A percentile compares a stretch with the other conserved stretches of the same genome.
Evolutionary conservation across 1,140 invertebrate species (phyloP).

Genomic region (Drosophila novamexicana): DNA sequence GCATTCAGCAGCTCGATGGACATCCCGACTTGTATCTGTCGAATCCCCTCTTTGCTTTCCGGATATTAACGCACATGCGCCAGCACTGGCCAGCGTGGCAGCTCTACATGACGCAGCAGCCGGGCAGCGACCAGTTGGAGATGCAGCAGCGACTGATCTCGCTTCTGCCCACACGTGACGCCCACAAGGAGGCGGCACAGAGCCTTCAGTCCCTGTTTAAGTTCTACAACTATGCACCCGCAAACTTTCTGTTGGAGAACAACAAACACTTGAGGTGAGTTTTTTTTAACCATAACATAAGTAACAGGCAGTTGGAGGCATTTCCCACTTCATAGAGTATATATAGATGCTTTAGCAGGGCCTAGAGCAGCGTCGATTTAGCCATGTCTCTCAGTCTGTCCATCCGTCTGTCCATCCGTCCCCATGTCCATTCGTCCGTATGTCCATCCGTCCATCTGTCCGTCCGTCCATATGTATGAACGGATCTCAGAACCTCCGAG

Average conservation of each 20-base stretch:
- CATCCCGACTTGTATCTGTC: conserved; percentile 86
- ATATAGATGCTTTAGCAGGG: too few species aligned
- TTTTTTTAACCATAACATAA: too few species aligned
- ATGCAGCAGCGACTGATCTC: conserved; percentile 29
- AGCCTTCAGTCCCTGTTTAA: conserved; percentile 17
- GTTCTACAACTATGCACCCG: conserved; percentile 46
- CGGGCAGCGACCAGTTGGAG: conserved; percentile 14
- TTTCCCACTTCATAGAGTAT: too few species aligned
- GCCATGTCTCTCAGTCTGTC: too few species aligned
- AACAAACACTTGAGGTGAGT: conserved; percentile 8
- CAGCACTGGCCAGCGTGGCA: conserved; percentile 67
- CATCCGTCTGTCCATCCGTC: too few species aligned
- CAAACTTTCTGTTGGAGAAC: background rate
- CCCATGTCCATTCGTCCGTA: too few species aligned
- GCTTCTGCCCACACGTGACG: background rate
- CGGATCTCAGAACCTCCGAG: too few species aligned
- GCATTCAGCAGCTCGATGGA: conserved; percentile 89
- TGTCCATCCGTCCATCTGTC: too few species aligned
- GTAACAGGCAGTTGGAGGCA: too few species aligned
- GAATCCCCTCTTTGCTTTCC: conserved; percentile 63
- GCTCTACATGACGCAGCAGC: conserved; percentile 38
- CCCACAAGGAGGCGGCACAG: conserved; percentile 10
- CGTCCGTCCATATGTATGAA: too few species aligned
- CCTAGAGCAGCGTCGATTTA: too few species aligned
- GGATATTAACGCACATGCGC: conserved; percentile 61